phyloP scores from a whole-genome alignment of 2,113 vertebrate genomes.

The Hipposideros armiger region DNA sequence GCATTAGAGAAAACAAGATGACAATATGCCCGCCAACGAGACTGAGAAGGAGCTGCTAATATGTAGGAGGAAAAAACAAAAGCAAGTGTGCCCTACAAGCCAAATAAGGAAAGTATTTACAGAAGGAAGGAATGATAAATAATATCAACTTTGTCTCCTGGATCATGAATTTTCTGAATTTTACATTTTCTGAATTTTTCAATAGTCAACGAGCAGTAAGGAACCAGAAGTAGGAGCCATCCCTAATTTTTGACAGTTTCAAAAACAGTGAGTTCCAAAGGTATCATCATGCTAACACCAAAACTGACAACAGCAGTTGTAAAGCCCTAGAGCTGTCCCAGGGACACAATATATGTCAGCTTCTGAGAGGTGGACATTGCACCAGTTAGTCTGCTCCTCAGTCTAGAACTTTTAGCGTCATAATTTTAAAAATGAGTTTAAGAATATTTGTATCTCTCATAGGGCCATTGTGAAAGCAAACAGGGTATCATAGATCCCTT shows the following conservation, averaged over 20 bases:
- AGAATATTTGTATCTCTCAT: neutral
- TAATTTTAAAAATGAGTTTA: neutral
- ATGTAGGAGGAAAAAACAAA: neutral
- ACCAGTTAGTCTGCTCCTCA: neutral
- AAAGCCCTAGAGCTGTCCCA: neutral
- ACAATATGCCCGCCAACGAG: neutral
- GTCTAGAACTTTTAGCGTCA: neutral
- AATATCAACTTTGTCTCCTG: neutral
- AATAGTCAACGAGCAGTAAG: neutral
- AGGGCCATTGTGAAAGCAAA: neutral
- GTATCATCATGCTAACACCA: neutral
- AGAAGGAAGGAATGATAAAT: neutral
- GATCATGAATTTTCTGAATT: constrained; percentile 18
- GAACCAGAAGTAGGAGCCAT: neutral
- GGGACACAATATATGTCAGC: neutral
- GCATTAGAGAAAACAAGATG: neutral
- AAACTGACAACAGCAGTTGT: neutral
- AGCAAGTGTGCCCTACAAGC: neutral
- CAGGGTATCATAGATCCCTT: neutral
- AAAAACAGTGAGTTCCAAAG: neutral
- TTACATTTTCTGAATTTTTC: constrained; percentile 17
- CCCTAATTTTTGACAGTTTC: neutral
- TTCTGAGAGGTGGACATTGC: neutral
- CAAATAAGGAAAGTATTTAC: neutral
- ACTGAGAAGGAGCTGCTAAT: neutral